Evolutionary conservation across 2,113 vertebrate genomes (phyloP), one percentile per base, ranked within the genome.

Genomic region (Ailurus styani): DNA sequence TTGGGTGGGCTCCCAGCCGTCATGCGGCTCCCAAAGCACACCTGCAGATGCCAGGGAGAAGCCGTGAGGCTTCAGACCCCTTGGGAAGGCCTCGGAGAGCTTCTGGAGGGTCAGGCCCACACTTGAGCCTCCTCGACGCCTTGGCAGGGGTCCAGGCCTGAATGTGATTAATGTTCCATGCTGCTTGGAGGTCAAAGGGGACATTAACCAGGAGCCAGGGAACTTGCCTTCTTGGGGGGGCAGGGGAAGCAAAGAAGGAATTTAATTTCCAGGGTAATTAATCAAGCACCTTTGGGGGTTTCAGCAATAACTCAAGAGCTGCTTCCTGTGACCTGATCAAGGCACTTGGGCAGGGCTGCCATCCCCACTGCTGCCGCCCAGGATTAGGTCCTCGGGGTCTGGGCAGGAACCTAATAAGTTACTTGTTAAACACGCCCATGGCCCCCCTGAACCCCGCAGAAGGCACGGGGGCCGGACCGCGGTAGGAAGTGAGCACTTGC

Each of bases 31-130:
- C 77, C 31, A 1, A n/a, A 4, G 34, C 2, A n/a, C 12, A 2
- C 27, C 34, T 79, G 31, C 21, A 1, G 20, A 8, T 0, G 4
- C 52, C 3, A 0, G 4, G 21, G 25, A 34, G 34, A 14, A 23
- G 52, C 52, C 0, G 1, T 3, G 2, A 1, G 52, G 78, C 7
- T 20, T 37, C 78, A 14, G 20, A 25, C 11, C 50, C 78, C 21
- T 37, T 13, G 7, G 77, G 62, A 29, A 29, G 15, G 47, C 27
- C n/a, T 27, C 1, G 4, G 20, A 34, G 25, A 25, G 73, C 14
- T 29, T 40, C 23, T 37, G 68, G 8, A 4, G 0, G 25, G 55
- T 40, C 54, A 40, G 8, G 21, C 40, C 55, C 14, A 11, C 9
- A 42, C 31, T 34, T 29, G 3, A 23, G 55, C 40, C 47, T 17